Conservation (phyloP, 2,797 vertebrate genomes). For the Nyctalus aviator region DNA sequence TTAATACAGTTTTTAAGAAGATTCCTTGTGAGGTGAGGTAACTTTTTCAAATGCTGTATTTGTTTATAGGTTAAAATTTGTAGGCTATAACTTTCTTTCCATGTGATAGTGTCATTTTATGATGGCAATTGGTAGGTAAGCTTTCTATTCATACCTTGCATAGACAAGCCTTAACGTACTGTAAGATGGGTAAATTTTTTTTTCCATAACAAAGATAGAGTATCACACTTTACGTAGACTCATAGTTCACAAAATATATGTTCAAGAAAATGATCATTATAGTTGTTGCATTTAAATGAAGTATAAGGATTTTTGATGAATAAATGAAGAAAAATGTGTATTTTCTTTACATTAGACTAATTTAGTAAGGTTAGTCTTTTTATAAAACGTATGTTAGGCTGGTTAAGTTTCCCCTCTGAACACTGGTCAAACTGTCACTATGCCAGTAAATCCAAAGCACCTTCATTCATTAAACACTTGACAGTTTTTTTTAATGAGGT, state of each 20-base stretch:
- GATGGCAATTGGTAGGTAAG: background rate
- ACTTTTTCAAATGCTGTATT: background rate
- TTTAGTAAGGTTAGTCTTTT: background rate
- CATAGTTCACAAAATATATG: background rate
- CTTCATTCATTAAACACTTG: background rate
- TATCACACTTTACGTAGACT: background rate
- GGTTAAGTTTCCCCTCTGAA: background rate
- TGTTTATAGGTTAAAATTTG: background rate
- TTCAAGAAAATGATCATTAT: background rate
- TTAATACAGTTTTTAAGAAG: conserved; percentile 1
- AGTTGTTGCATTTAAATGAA: conserved; percentile 21
- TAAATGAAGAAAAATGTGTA: background rate
- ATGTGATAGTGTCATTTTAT: background rate
- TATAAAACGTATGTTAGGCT: background rate
- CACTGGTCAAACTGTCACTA: background rate
- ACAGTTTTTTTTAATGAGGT: background rate
- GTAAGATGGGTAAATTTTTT: background rate
- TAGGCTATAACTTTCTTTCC: conserved; percentile 13
- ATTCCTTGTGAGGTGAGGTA: background rate
- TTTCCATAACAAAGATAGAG: background rate
- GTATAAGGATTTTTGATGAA: background rate
- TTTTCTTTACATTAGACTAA: conserved; percentile 40
- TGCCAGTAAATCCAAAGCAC: background rate
- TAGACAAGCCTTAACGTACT: background rate
- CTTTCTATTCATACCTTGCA: background rate